Conservation (phyloP, 2,113 vertebrate species). For the Tiliqua scincoides region DNA sequence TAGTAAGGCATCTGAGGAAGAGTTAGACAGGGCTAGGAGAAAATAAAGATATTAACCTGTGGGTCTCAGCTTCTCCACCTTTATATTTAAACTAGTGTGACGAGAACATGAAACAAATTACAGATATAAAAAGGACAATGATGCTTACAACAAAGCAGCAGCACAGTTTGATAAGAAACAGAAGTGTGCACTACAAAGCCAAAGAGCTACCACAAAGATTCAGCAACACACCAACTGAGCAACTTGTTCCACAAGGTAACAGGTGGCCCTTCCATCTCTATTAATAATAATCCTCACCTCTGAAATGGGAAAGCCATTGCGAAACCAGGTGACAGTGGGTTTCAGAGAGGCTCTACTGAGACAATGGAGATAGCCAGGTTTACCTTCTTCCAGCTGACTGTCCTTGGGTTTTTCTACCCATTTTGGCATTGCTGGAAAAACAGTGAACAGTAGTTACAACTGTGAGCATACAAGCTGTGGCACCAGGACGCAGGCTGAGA, state of each 20-base stretch:
- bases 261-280: no score
- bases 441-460: not conserved
- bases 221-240: not conserved
- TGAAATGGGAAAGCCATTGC: conserved; percentile 82
- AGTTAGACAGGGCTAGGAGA: not conserved
- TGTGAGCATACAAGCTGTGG: not conserved
- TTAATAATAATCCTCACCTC: conserved; percentile 77
- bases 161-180: not conserved
- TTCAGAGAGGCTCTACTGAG: conserved; percentile 86
- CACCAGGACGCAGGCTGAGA: not conserved
- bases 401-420: conserved; percentile 91
- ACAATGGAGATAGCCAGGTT: conserved; percentile 93
- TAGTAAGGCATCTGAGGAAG: not conserved
- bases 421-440: conserved; percentile 83
- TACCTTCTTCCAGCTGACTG: conserved; percentile 91
- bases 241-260: not conserved
- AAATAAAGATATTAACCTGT: not conserved
- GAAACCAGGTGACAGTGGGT: conserved; percentile 88
- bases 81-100: not conserved
- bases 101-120: not conserved
- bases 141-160: not conserved
- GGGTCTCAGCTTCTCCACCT: not conserved
- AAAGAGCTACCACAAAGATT: not conserved
- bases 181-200: not conserved
- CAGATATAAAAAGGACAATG: not conserved